Percentiles rank a stretch among this genome's conserved stretches.
These are phyloP conservation scores for Odontophorus gujanensis DNA, from an alignment of 2,113 vertebrate genomes.

Conservation along the genomic window DNA sequence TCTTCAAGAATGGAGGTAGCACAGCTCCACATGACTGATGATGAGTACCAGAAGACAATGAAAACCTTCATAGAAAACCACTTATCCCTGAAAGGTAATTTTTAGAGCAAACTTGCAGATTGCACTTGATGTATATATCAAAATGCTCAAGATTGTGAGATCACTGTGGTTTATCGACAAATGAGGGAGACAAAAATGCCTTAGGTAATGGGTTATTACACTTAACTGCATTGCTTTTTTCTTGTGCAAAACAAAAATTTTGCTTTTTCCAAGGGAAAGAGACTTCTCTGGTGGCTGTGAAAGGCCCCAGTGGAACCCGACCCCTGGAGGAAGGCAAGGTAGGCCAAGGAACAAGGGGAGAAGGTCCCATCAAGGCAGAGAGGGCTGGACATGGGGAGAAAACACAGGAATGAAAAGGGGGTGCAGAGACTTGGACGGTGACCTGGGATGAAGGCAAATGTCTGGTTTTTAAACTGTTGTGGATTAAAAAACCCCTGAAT, in stretches of 20 bases:
- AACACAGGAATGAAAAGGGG: neutral
- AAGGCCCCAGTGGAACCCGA: constrained; percentile 10
- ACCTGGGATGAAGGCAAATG: neutral
- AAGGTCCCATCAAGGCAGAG: neutral
- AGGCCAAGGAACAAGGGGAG: neutral
- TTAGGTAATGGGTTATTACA: neutral
- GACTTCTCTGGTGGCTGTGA: constrained; percentile 17
- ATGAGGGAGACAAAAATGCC: neutral
- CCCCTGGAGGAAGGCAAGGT: neutral
- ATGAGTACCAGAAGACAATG: constrained; percentile 29
- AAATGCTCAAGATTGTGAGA: neutral
- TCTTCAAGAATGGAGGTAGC: neutral
- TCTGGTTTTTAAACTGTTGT: neutral
- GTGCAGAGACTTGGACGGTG: neutral
- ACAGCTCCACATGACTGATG: constrained; percentile 17
- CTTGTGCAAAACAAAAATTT: neutral
- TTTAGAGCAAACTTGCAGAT: neutral
- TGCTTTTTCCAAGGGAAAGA: constrained; percentile 38
- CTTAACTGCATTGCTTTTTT: neutral
- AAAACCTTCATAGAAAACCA: constrained; percentile 36
- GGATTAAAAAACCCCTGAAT: neutral
- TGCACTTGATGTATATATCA: neutral
- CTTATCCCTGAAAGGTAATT: constrained; percentile 49
- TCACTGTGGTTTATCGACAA: accelerated
- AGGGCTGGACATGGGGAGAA: neutral